Conservation (phyloP, 2,888 invertebrate species). For the Arctia plantaginis region DNA sequence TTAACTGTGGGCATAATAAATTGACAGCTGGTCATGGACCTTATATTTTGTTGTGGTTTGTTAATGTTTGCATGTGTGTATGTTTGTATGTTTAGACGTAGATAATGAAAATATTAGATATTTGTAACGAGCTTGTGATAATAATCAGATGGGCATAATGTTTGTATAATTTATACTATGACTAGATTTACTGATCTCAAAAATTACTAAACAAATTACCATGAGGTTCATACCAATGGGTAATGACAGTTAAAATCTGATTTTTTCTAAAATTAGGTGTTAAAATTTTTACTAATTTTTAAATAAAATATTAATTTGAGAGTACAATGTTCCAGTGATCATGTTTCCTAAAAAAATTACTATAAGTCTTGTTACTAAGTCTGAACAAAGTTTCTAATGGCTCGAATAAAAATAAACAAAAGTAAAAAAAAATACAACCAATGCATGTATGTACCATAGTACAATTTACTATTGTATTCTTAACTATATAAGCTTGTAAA, state of each 20-base stretch:
- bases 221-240: neutral
- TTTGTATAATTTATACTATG: neutral
- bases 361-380: neutral
- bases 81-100: neutral
- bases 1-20: neutral
- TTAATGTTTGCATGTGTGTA: neutral
- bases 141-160: neutral
- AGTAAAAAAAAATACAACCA: neutral
- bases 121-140: neutral
- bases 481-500: constrained; percentile 5
- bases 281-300: too few species aligned
- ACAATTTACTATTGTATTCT: constrained; percentile 1
- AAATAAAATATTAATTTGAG: too few species aligned
- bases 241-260: neutral
- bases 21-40: neutral
- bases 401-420: constrained; percentile 12
- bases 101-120: neutral
- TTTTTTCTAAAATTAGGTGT: too few species aligned
- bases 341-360: too few species aligned
- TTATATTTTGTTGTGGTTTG: neutral
- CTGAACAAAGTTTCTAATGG: constrained; percentile 1
- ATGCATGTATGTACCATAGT: constrained; percentile 1
- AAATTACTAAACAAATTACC: neutral
- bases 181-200: neutral
- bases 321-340: too few species aligned